A percentile compares a stretch with the other conserved stretches of the same genome.
Conservation (phyloP, 2,113 vertebrate genomes). For the Muscicapa adusta region DNA sequence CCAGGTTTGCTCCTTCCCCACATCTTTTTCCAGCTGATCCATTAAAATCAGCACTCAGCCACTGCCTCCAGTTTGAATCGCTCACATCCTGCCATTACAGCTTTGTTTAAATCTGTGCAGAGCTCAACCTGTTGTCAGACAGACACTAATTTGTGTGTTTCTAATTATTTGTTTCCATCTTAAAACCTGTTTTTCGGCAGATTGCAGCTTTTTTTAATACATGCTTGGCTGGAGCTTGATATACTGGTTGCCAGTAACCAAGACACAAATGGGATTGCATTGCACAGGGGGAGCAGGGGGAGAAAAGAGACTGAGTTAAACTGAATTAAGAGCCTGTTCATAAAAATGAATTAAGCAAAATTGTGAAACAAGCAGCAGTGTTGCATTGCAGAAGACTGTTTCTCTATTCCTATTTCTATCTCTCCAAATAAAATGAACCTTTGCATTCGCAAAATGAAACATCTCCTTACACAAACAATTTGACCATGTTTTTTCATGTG, state of each 20-base stretch:
- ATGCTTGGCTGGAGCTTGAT: conserved; percentile 20
- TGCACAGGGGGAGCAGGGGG: not conserved
- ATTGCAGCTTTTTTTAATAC: conserved; percentile 49
- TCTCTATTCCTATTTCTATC: not conserved
- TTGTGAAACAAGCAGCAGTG: not conserved
- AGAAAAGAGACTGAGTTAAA: not conserved
- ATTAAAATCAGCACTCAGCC: not conserved
- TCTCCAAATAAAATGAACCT: not conserved
- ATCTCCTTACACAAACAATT: not conserved
- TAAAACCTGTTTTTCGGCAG: conserved; percentile 57
- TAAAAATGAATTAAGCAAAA: not conserved
- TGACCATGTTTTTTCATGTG: not conserved
- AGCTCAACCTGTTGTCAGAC: conserved; percentile 61
- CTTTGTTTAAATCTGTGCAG: not conserved
- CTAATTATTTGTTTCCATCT: conserved; percentile 65
- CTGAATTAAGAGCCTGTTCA: conserved; percentile 5
- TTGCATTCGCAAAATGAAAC: not conserved
- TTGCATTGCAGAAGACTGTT: not conserved
- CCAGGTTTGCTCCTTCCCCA: not conserved
- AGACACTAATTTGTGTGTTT: conserved; percentile 47
- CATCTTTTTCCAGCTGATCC: not conserved
- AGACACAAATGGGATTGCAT: conserved; percentile 19
- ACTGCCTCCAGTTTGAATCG: not conserved
- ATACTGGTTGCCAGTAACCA: conserved; percentile 29
- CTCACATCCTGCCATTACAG: not conserved